phyloP scores from a whole-genome alignment of 2,888 invertebrate species.

The Leptinotarsa tumamoca region DNA sequence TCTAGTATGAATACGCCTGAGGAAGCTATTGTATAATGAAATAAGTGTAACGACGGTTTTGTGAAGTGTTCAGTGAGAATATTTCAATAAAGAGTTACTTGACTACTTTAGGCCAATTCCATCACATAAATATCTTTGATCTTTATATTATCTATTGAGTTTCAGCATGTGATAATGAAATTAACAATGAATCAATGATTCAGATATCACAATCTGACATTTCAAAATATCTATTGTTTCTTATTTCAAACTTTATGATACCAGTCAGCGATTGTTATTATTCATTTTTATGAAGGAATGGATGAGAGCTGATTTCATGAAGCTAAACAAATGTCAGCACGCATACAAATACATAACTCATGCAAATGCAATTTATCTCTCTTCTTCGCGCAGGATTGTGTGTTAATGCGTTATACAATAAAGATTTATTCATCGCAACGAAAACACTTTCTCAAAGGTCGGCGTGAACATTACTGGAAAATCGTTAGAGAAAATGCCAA shows the following conservation, averaged over 20 bases:
- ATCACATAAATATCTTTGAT: too few species aligned
- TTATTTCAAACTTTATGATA: background rate
- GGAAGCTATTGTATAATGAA: too few species aligned
- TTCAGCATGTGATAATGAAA: background rate
- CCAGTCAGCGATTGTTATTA: background rate
- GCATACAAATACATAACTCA: slow-evolving; percentile 16
- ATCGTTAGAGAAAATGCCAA: too few species aligned
- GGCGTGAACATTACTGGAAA: too few species aligned
- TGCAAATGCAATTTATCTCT: slow-evolving; percentile 1
- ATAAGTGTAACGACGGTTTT: too few species aligned
- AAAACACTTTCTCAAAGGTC: background rate
- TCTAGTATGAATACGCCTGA: too few species aligned
- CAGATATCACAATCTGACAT: background rate
- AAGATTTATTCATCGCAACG: too few species aligned
- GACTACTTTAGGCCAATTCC: too few species aligned
- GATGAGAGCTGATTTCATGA: slow-evolving; percentile 7
- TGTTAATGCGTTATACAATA: background rate
- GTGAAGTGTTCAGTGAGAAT: too few species aligned
- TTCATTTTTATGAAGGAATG: background rate
- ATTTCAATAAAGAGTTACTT: too few species aligned
- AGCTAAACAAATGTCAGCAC: background rate
- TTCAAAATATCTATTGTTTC: background rate
- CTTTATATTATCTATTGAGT: too few species aligned
- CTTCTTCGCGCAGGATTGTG: background rate
- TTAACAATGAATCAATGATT: background rate